Percentiles rank a stretch among this genome's conserved stretches.
phyloP scores from a whole-genome alignment of 2,113 vertebrate genomes.

The Xyrauchen texanus region DNA sequence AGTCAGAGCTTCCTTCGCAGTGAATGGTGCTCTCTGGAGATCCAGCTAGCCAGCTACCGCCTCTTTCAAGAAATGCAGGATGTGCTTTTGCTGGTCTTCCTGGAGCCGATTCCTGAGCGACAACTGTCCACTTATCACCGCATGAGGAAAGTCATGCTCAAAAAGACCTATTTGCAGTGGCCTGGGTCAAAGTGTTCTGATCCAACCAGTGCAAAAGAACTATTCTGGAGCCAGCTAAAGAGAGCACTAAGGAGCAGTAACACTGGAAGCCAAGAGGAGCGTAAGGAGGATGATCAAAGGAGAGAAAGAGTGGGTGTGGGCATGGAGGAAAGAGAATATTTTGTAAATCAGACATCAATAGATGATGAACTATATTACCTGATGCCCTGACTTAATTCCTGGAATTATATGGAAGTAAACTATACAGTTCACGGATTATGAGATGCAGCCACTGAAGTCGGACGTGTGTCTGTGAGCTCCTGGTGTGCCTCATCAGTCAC shows the following conservation, averaged over 20 bases:
- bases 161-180: conserved; percentile 84
- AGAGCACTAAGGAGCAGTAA: conserved; percentile 69
- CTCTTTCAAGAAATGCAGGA: conserved; percentile 84
- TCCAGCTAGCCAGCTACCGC: conserved; percentile 85
- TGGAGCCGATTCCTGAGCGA: conserved; percentile 78
- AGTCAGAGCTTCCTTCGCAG: conserved; percentile 81
- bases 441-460: no score
- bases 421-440: neutral
- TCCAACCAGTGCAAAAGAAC: conserved; percentile 66
- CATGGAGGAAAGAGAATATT: conserved; percentile 35
- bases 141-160: conserved; percentile 85
- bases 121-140: conserved; percentile 81
- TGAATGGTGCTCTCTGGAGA: conserved; percentile 84
- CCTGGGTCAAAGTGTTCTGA: conserved; percentile 67
- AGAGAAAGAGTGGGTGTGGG: neutral
- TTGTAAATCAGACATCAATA: conserved; percentile 32
- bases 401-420: neutral
- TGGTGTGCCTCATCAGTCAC: no score
- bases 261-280: conserved; percentile 49
- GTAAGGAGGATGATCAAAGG: conserved; percentile 18
- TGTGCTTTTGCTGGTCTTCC: conserved; percentile 82
- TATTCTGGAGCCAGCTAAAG: conserved; percentile 84
- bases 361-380: conserved; percentile 55
- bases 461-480: no score
- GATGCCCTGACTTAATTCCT: conserved; percentile 35